Evolutionary conservation across 2,113 vertebrate species (phyloP), one percentile per base, ranked within the genome.

Genomic region (Crocuta crocuta): DNA sequence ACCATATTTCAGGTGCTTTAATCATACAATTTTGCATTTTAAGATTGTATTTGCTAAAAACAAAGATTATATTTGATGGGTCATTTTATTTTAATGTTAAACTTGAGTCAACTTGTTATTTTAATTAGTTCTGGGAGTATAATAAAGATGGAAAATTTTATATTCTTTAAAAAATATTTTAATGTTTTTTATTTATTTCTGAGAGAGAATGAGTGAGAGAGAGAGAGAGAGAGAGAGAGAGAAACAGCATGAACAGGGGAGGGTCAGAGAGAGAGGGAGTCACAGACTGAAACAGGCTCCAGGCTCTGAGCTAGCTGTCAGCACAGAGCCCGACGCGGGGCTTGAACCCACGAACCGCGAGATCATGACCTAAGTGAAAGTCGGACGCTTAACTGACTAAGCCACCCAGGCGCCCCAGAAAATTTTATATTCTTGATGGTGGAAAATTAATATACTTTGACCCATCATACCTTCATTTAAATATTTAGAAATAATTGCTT

Each of bases 81-180:
- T 80, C 63, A 73, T 73, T 92, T 79, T 70, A 74, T 48, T 70
- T 78, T 63, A 91, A 33, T 84, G 48, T 28, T 80, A 73, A 92
- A 73, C 66, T 92, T 80, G 71, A 91, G 31, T 86, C 24, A 50
- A 35, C 68, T 90, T 84, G 70, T 66, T 66, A 45, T 80, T 95
- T 79, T 91, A 58, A 91, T 85, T 45, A 68, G n/a, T 86, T 86
- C 17, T 80, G 19, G 68, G 50, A 71, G 31, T 76, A 33, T 63
- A 65, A 53, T 91, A 55, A 85, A 95, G 63, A 53, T 71, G 15
- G 26, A 61, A 9, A 35, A 90, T 68, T 19, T 63, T 74, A n/a
- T 39, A 55, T 53, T 95, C 23, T 84, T 84, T 39, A 39, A 39
- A 39, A 39, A 39, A 39, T 39, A 3, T 39, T 39, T 39, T 39